Evolutionary conservation across 2,797 vertebrate genomes (phyloP), one percentile per base, ranked within the genome.

Genomic region (Dallia pectoralis): DNA sequence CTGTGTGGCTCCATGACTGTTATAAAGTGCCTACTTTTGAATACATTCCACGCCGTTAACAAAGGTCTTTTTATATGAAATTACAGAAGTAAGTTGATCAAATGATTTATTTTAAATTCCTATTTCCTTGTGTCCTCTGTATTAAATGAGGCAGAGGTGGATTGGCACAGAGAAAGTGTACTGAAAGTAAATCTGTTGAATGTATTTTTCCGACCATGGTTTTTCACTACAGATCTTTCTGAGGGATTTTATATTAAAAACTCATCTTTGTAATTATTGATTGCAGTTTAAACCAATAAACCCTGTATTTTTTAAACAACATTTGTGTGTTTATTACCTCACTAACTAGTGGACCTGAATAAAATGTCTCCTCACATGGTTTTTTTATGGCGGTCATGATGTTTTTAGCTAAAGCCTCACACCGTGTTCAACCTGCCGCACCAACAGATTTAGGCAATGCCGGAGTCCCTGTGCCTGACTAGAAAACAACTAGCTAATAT

Each of bases 221-320:
- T 95, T 95, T 84, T 86, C 91, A 96, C 96, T 97, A 97, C 95
- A 95, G 95, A 95, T 90, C 92, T 95, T 95, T 93, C 93, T 95
- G 89, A 94, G 95, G 95, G 95, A 95, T 94, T 96, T 97, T 96
- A 95, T 97, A 96, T 96, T 59, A 25, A 93, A 95, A 95, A 93
- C 87, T 89, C 74, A 87, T 91, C 95, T 94, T 97, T 97, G 95
- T 97, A 97, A 97, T 93, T 94, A 97, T 96, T 97, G 96, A 98
- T 97, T 97, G 95, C 96, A 97, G 96, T 98, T 98, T 95, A 94
- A 97, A 96, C 95, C 97, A 99, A 99, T 98, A 98, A 98, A 98
- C 93, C 95, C 95, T 84, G 78, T 94, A 92, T 94, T 93, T 95
- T 93, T 84, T 89, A 94, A 91, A 92, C 89, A 72, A 12, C n/a